A percentile compares a stretch with the other conserved stretches of the same genome.
Evolutionary conservation across 1,140 invertebrate species (phyloP).

Genomic region (Procambarus clarkii): DNA sequence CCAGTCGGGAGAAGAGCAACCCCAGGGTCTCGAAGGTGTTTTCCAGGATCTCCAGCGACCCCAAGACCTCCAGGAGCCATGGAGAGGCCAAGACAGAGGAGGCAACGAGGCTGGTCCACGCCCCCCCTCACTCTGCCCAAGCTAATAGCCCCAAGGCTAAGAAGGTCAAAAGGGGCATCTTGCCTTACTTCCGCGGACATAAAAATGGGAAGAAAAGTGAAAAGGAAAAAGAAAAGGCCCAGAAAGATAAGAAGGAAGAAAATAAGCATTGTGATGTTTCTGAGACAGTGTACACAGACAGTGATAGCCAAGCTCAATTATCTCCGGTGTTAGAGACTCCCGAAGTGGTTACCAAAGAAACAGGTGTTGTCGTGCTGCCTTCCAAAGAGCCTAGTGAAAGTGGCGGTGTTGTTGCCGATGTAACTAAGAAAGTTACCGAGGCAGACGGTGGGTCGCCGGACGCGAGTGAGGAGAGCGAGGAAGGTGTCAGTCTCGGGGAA

Average conservation of each 20-base stretch:
- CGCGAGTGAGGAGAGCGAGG: background rate
- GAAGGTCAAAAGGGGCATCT: conserved; percentile 52
- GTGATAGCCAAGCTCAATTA: background rate
- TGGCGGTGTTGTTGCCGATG: background rate
- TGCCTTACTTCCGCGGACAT: conserved; percentile 41
- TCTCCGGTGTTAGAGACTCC: background rate
- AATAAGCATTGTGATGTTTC: background rate
- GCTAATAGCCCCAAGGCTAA: conserved; percentile 26
- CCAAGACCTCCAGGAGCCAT: conserved; percentile 3
- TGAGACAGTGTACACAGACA: background rate
- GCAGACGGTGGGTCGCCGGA: background rate
- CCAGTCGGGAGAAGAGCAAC: conserved; percentile 46
- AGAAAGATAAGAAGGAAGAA: conserved; percentile 25
- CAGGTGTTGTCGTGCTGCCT: background rate
- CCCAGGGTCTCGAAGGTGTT: conserved; percentile 49
- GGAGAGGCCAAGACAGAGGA: conserved; percentile 24
- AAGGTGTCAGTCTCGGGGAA: background rate
- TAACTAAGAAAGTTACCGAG: conserved; percentile 1
- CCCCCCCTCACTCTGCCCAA: background rate
- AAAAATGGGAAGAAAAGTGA: conserved; percentile 40
- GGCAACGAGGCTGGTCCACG: background rate
- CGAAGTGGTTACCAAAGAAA: conserved; percentile 38
- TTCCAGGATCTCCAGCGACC: conserved; percentile 31
- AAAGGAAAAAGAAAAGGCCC: conserved; percentile 47
- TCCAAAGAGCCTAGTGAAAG: conserved; percentile 4